Evolutionary conservation across 2,888 invertebrate species (phyloP), one percentile per base, ranked within the genome.

Genomic region (Drosophila lutescens): DNA sequence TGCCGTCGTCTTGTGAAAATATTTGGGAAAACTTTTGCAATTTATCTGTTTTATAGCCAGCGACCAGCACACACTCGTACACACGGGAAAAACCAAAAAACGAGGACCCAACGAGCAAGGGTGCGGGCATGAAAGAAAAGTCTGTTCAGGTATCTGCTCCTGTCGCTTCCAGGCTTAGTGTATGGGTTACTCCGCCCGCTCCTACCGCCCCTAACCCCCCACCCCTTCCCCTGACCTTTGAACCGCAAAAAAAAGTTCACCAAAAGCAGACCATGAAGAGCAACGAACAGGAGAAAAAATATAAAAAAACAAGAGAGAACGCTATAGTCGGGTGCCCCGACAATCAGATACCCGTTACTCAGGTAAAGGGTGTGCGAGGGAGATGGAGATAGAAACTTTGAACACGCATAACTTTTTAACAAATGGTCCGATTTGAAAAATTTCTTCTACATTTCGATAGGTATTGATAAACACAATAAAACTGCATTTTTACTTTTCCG

Each of bases 11-110:
- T 84, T 86, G 85, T 82, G 80, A 84, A 86, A 84, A 84, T 85
- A 84, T 84, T 84, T 86, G 79, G 84, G 79, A 84, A 84, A 84
- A 84, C 85, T 84, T 84, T 84, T 76, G 84, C 84, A 84, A 84
- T 84, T 84, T 84, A 84, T 84, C 84, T 84, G 85, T 86, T 84
- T 84, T 87, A 84, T 82, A 80, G 85, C 84, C 77, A 78, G 77
- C 76, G 67, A 80, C 71, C 71, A 82, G 72, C 41, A 60, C 43
- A 43, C 44, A 36, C 44, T 26, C 32, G 0, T 1, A 30, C 30
- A 30, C 30, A 8, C 8, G 30, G 26, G 17, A 73, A 80, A 79
- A 34, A 10, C 10, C 34, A 12, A 34, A 80, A 68, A 49, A 12
- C 23, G 43, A 7, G 13, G 7, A 1, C 3, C 20, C n/a, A 8